Conservation (phyloP, 2,113 vertebrate species). For the Pterophyllum scalare region DNA sequence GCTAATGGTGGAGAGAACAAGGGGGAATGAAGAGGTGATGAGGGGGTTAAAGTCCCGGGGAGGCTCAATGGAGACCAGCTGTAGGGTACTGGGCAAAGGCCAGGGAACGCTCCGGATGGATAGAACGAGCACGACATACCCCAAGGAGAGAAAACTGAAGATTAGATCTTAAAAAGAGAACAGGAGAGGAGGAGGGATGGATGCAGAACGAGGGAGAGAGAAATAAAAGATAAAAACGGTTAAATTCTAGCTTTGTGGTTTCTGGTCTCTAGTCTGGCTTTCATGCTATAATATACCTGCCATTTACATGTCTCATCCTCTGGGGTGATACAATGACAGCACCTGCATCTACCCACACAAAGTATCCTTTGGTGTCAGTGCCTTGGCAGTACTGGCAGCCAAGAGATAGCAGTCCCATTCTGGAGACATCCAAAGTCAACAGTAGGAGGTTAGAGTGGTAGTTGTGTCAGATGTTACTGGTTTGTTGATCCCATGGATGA, state of each 20-base stretch:
- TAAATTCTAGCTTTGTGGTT: not conserved
- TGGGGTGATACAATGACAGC: not conserved
- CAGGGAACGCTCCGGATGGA: constrained; percentile 67
- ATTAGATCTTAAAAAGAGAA: constrained; percentile 4
- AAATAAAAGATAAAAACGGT: not conserved
- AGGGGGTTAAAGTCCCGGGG: constrained; percentile 45
- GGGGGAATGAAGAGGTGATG: constrained; percentile 18
- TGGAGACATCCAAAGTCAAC: too few relatives aligned
- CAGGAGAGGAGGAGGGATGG: not conserved
- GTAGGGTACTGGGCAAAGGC: constrained; percentile 68
- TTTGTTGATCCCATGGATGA: not conserved
- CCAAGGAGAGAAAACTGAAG: constrained; percentile 48
- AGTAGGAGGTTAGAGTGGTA: too few relatives aligned
- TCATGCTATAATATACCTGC: not conserved
- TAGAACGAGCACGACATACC: constrained; percentile 51
- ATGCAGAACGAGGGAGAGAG: not conserved
- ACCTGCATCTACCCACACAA: not conserved
- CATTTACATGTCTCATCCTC: not conserved
- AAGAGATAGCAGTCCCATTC: too few relatives aligned
- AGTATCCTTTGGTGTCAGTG: not conserved
- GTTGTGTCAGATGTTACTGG: too few relatives aligned
- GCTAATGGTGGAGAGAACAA: constrained; percentile 5
- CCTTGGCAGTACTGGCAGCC: not conserved
- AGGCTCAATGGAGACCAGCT: constrained; percentile 75
- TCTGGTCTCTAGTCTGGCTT: not conserved